Evolutionary conservation across 53 echinoderm and acorn worm species (phyloP), one percentile per base, ranked within the genome.

Genomic region (Crossaster papposus): DNA sequence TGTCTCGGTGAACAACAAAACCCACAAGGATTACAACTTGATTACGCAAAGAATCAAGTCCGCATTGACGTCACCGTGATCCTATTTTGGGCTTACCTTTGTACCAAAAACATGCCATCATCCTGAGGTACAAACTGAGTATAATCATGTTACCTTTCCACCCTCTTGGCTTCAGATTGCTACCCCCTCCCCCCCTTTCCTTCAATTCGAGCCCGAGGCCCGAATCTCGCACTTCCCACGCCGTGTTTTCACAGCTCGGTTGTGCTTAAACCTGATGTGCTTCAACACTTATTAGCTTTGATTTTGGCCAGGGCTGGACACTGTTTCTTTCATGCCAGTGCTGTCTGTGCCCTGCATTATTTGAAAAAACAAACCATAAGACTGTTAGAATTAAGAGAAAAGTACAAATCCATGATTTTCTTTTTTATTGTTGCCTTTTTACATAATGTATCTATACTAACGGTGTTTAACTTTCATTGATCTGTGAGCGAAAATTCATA

Each of bases 161-260:
- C 51, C 51, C 28, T 26, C 51, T 20, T 14, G 51, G 51, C 28
- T 29, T 14, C 51, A 51, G 78, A 78, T 26, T 50, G 44, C 44
- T 5, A 1, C 44, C 44, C 28, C 50, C 50, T 0, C 51, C 13
- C 29, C 12, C 18, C 51, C 20, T 23, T 34, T 78, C 51, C 11
- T 26, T 58, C 58, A 58, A 58, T 15, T 58, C 78, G 44, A 9
- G 44, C 44, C 44, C 44, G 44, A 44, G 44, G 44, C 44, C 44
- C 44, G 6, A 44, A 1, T 9, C 44, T 44, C 44, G 44, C 44
- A 44, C 44, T 44, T 44, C 44, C 44, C 44, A 44, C 44, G 51
- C 2, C 78, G 14, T 51, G 78, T 78, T 78, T 78, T 78, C 51
- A 78, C 78, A 78, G 50, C 51, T 50, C 78, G 9, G 78, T 51